Evolutionary conservation across 2,113 vertebrate species (phyloP).

Genomic region (Riparia riparia): DNA sequence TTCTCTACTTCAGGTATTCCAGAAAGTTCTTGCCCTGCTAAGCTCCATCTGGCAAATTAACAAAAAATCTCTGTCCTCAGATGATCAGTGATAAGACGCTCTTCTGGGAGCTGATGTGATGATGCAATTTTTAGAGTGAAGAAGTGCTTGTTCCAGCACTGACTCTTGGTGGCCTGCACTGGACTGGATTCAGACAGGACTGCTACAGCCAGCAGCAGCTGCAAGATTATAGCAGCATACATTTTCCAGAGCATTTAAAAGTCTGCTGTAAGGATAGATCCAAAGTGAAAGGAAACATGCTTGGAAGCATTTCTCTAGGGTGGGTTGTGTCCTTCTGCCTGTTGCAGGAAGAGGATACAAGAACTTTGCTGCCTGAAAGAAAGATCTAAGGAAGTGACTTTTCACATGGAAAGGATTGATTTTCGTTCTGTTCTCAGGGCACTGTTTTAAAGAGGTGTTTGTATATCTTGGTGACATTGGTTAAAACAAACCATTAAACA

Average conservation of each 20-base stretch:
- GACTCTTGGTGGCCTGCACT: neutral
- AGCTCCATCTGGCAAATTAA: neutral
- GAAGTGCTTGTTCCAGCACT: neutral
- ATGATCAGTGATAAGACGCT: conserved; percentile 14
- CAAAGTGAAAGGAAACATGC: neutral
- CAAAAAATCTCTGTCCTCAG: neutral
- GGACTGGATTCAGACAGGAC: neutral
- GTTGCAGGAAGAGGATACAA: neutral
- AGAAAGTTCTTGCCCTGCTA: neutral
- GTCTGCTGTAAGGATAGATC: neutral
- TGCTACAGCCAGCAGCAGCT: neutral
- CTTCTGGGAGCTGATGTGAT: neutral
- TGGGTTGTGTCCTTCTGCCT: neutral
- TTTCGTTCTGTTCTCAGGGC: neutral
- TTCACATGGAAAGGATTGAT: neutral
- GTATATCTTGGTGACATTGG: neutral
- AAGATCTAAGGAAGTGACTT: neutral
- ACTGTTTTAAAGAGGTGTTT: conserved; percentile 46
- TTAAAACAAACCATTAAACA: conserved; percentile 18
- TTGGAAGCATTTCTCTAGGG: neutral
- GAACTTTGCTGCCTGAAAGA: neutral
- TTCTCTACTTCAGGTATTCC: neutral
- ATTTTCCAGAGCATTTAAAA: neutral
- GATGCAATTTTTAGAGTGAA: neutral
- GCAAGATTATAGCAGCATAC: neutral